phyloP scores from a whole-genome alignment of 2,113 vertebrate genomes.

The Mesocricetus auratus region DNA sequence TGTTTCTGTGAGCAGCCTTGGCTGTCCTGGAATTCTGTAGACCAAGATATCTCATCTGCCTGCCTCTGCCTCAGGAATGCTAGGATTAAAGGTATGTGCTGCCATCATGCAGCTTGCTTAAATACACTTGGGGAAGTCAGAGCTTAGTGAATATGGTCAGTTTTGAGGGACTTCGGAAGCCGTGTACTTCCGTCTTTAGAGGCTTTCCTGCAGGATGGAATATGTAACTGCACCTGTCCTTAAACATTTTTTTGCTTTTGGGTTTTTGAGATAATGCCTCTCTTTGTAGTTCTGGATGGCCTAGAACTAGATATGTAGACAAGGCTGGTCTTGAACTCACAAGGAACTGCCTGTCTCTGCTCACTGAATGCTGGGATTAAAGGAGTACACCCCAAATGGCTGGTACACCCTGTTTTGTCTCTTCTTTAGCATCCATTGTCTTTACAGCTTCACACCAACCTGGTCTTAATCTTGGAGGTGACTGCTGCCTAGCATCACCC shows the following conservation, averaged over 20 bases:
- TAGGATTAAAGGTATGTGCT: background rate
- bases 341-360: background rate
- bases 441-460: background rate
- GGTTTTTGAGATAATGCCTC: background rate
- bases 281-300: background rate
- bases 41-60: too few species aligned
- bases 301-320: background rate
- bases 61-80: background rate
- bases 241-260: background rate
- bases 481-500: rapidly evolving
- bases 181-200: background rate
- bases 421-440: background rate
- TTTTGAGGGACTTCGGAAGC: background rate
- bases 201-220: background rate
- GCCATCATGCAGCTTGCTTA: background rate
- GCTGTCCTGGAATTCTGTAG: background rate
- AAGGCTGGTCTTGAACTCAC: background rate
- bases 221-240: background rate
- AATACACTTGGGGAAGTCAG: background rate
- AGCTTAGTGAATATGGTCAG: background rate
- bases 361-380: background rate
- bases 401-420: rapidly evolving
- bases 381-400: background rate
- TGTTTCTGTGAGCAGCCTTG: background rate
- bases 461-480: background rate